Evolutionary conservation across 1,140 invertebrate species (phyloP), one percentile per base, ranked within the genome.

Genomic region (Drosophila takahashii): DNA sequence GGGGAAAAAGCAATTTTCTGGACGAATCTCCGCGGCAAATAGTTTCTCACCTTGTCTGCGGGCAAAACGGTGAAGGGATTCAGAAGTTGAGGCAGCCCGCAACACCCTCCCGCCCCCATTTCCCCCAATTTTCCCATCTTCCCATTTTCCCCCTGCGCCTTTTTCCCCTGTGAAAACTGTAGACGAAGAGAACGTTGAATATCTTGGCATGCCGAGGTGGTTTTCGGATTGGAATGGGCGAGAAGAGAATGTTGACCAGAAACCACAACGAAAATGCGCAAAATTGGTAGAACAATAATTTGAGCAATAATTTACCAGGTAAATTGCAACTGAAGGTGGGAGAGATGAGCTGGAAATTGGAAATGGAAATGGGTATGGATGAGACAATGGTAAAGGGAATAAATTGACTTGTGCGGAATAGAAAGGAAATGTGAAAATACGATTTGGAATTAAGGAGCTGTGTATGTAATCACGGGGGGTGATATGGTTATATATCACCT

Each of bases 271-370:
- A 51, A 72, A 71, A 70, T 57, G 26, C 42, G 34, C 65, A 57
- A 57, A 71, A 70, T 69, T 71, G 51, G 41, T 39, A 70, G 36
- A 69, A 70, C 50, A 70, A 70, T 70, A 70, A 70, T 69, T 48
- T 56, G 18, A 70, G 66, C 18, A 57, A 57, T 48, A 48, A 57
- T 57, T 67, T 48, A 36, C 26, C 50, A 29, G 41, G 41, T 18
- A 71, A 71, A 57, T 70, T 56, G 64, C 59, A 50, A 11, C 29
- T 13, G 50, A 52, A 22, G 50, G 32, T 11, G 11, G 22, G 18
- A 34, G n/a, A 42, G 37, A 54, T 52, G 36, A 27, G 37, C 22
- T 39, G 45, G 27, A 34, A 65, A 65, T 36, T 48, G 26, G 16
- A 8, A 51, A 60, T 18, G 10, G 15, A 9, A 36, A 29, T 29